A percentile compares a stretch with the other conserved stretches of the same genome.
phyloP scores from a whole-genome alignment of 2,113 vertebrate species.

The Nasalis larvatus region DNA sequence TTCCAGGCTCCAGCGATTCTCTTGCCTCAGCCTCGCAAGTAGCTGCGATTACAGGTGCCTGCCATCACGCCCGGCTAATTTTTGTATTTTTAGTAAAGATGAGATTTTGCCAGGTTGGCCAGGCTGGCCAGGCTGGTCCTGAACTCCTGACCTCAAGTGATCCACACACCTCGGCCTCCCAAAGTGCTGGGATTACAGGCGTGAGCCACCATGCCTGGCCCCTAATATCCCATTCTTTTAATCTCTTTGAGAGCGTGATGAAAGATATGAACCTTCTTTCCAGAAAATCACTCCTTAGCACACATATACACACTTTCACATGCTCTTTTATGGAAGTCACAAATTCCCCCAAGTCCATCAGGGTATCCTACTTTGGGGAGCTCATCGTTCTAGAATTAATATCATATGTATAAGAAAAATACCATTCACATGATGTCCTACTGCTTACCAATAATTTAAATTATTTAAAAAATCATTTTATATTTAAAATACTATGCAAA shows the following conservation, averaged over 20 bases:
- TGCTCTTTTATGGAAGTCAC: background rate
- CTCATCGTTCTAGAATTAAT: background rate
- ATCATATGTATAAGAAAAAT: background rate
- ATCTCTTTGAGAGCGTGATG: background rate
- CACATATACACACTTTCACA: background rate
- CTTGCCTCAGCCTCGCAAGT: too few species aligned
- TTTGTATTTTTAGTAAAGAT: too few species aligned
- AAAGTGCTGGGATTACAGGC: too few species aligned
- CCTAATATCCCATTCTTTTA: background rate
- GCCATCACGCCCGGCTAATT: too few species aligned
- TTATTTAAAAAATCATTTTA: background rate
- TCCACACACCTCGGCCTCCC: too few species aligned
- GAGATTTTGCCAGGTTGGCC: too few species aligned
- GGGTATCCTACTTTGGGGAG: background rate
- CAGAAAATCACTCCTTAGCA: background rate
- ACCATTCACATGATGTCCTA: background rate
- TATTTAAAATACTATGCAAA: background rate
- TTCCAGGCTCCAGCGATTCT: too few species aligned
- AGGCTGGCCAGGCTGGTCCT: too few species aligned
- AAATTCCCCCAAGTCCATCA: background rate
- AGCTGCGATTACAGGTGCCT: too few species aligned
- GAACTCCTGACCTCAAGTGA: too few species aligned
- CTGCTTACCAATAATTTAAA: background rate
- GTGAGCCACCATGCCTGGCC: background rate
- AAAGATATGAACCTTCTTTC: background rate